phyloP scores from a whole-genome alignment of 2,797 vertebrate genomes.

The Urosaurus nigricauda region DNA sequence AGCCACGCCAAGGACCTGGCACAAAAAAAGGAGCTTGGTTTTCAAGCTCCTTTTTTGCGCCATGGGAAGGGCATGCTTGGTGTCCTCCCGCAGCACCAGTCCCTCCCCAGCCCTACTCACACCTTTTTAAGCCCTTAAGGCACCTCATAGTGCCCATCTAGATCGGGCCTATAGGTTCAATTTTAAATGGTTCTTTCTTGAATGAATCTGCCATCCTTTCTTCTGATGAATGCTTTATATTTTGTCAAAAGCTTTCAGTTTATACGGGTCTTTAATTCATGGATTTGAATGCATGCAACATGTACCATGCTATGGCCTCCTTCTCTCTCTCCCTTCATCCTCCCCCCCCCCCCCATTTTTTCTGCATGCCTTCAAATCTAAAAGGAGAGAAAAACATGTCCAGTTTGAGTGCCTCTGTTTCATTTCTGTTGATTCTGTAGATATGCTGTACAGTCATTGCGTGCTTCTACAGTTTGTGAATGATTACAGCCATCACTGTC shows the following conservation, averaged over 20 bases:
- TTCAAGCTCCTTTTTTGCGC: no score
- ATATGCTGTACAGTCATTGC: neutral
- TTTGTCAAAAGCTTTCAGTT: neutral
- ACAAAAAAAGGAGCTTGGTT: no score
- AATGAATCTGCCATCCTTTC: no score
- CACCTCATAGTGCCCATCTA: no score
- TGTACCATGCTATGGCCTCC: neutral
- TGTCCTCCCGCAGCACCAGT: no score
- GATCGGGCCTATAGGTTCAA: no score
- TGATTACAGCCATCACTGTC: slow-evolving; percentile 37
- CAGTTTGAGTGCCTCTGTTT: slow-evolving; percentile 1
- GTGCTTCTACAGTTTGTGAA: slow-evolving; percentile 11
- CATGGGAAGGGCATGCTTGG: no score
- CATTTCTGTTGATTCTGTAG: neutral
- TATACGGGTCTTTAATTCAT: neutral
- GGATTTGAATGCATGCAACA: neutral
- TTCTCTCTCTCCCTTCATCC: neutral
- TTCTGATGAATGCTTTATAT: neutral
- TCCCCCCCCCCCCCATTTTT: neutral
- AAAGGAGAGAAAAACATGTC: slow-evolving; percentile 15
- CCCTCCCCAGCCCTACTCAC: no score
- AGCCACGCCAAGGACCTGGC: no score
- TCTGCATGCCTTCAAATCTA: neutral
- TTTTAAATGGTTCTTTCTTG: no score
- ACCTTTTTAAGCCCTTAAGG: no score